Conservation (phyloP, 2,797 vertebrate genomes). For the Oreochromis grahami region DNA sequence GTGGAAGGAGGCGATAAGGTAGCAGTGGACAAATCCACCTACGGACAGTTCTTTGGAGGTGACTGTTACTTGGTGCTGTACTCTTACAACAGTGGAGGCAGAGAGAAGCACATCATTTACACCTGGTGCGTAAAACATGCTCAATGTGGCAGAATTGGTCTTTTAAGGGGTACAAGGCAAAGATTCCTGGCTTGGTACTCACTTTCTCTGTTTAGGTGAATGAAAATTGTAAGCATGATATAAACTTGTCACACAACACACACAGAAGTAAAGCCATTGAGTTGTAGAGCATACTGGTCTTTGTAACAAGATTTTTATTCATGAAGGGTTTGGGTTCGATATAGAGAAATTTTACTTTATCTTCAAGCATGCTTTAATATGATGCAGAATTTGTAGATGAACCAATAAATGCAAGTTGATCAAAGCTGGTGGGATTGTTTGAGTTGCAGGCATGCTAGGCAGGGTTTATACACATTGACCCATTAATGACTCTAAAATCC, state of each 20-base stretch:
- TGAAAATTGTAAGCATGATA: background rate
- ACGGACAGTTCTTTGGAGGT: conserved; percentile 79
- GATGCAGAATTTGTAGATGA: background rate
- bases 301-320: background rate
- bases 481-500: background rate
- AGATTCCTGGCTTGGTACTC: background rate
- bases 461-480: background rate
- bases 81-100: conserved; percentile 53
- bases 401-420: background rate
- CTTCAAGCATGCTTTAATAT: background rate
- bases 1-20: conserved; percentile 64
- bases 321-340: background rate
- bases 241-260: background rate
- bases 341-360: background rate
- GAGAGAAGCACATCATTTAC: conserved; percentile 74
- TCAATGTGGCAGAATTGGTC: background rate
- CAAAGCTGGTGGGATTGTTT: background rate
- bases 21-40: conserved; percentile 51
- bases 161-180: background rate
- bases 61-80: conserved; percentile 82
- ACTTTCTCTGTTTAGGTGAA: background rate
- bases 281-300: background rate
- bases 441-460: background rate
- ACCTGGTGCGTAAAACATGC: conserved; percentile 64
- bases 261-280: background rate